Conservation (phyloP, 2,113 vertebrate species). For the Corapipo altera region DNA sequence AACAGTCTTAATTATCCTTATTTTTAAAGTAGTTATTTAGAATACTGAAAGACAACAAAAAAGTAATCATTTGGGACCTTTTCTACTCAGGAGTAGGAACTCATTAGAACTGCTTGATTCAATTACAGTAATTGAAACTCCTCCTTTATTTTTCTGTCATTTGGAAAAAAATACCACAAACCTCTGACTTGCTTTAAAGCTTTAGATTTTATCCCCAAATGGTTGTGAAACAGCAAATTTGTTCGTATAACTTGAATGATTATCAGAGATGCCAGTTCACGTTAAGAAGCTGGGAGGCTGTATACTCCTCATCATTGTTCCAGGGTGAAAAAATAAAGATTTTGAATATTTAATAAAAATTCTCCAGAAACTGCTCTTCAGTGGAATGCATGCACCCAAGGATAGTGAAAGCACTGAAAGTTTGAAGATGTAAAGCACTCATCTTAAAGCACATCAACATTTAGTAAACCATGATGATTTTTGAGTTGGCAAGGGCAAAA, state of each 20-base stretch:
- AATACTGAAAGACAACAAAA: neutral
- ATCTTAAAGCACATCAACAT: neutral
- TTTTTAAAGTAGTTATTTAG: neutral
- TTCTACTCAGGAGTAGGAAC: neutral
- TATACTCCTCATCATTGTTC: neutral
- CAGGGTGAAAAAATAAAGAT: neutral
- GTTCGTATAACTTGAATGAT: neutral
- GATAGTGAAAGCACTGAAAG: neutral
- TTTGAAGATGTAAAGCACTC: neutral
- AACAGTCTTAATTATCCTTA: neutral
- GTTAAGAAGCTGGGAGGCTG: neutral
- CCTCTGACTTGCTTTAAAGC: neutral
- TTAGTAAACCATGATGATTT: neutral
- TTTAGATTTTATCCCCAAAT: neutral
- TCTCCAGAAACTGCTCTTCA: neutral
- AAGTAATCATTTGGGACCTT: neutral
- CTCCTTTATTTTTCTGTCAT: neutral
- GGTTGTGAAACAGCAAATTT: neutral
- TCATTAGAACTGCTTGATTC: neutral
- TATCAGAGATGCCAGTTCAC: neutral
- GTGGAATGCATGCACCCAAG: neutral
- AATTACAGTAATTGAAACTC: neutral
- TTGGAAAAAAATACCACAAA: slow-evolving; percentile 1
- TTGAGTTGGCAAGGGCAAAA: neutral
- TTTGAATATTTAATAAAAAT: neutral